Base-by-base conservation (phyloP, 1,140 invertebrate genomes). In the Aethina tumida region DNA sequence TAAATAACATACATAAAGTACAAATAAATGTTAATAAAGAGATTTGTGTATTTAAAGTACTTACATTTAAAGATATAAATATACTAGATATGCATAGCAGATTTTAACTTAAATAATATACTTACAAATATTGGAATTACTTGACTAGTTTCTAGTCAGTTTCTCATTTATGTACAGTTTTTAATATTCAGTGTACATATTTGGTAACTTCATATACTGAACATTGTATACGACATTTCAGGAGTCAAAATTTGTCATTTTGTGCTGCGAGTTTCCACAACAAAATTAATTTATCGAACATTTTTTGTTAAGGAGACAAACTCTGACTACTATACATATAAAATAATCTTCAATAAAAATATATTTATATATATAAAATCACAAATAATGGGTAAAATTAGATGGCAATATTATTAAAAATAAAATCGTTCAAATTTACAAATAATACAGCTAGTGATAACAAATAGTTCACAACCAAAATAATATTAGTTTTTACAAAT, bases 171-270 rank as follows among this genome's bases (percentile, higher is more conserved):
- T 59, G 49, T 60, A 56, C 50, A 58, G 45, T 30, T 26, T 31
- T 41, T 21, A 37, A 34, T 34, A 48, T 47, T 56, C 50, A 55
- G 51, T 56, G 51, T 59, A 59, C 48, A 60, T 60, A 58, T 60
- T 60, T 60, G 58, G 58, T 60, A 60, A 60, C 58, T 59, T 54
- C 49, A 54, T 49, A 47, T 52, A 54, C 47, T 53, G 55, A 56
- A 56, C 35, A 49, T 36, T 49, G 44, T 50, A 47, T 50, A 56
- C 41, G 41, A 50, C 17, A 48, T 45, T 35, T 41, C 38, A 41
- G 35, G 39, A 37, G 26, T 40, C 39, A 45, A 35, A 45, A 45
- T 17, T 34, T 28, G 31, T 35, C 25, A 37, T 26, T 42, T 30
- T 37, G 24, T 31, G 29, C 21, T 20, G 21, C 28, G 9, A 20